Evolutionary conservation across 2,797 vertebrate species (phyloP).

Genomic region (Danio choprae): DNA sequence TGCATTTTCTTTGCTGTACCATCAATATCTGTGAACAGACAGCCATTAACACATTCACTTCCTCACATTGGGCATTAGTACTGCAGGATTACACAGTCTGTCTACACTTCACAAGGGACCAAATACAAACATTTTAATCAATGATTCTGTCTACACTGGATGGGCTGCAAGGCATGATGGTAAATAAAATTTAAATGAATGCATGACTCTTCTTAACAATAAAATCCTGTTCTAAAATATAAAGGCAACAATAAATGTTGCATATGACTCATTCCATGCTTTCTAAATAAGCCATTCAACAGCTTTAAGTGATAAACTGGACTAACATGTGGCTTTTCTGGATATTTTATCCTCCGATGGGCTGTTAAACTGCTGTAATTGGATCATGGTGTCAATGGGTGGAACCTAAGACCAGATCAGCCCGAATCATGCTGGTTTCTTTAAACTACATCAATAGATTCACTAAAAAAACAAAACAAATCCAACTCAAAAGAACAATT

Average conservation of each 20-base stretch:
- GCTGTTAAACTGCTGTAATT: neutral
- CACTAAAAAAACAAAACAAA: neutral
- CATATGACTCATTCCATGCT: neutral
- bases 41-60: neutral
- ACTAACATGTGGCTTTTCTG: neutral
- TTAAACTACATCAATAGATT: neutral
- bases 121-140: neutral
- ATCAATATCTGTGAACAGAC: neutral
- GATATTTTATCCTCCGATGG: neutral
- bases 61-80: conserved; percentile 4
- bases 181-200: neutral
- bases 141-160: neutral
- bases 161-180: neutral
- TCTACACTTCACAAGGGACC: neutral
- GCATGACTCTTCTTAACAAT: too few relatives aligned
- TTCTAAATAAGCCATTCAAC: neutral
- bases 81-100: neutral
- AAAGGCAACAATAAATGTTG: neutral
- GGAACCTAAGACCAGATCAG: neutral
- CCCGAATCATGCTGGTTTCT: neutral
- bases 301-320: neutral
- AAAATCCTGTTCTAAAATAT: too few relatives aligned
- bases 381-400: neutral
- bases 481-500: neutral
- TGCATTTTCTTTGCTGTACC: neutral